Evolutionary conservation across 2,113 vertebrate species (phyloP).

Genomic region (Potamarius usumacintae): DNA sequence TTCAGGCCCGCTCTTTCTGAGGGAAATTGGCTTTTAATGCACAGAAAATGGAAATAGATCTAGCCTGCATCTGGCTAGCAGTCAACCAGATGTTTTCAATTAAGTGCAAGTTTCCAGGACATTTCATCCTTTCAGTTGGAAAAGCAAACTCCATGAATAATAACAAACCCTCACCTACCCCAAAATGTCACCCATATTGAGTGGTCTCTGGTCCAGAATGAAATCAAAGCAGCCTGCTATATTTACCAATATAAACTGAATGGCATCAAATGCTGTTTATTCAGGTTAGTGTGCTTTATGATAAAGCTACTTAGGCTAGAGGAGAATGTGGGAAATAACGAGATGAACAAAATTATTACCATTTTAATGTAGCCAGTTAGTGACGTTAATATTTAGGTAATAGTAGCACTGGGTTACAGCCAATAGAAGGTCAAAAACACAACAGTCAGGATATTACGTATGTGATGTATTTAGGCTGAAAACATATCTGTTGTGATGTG

Average conservation of each 20-base stretch:
- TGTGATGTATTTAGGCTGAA: too few species aligned
- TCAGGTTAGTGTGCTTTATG: neutral
- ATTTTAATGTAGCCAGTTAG: neutral
- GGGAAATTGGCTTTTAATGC: conserved; percentile 67
- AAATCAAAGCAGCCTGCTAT: neutral
- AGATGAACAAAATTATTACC: neutral
- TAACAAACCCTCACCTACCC: conserved; percentile 68
- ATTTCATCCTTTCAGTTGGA: conserved; percentile 68
- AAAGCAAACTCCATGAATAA: conserved; percentile 76
- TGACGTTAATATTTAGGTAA: neutral
- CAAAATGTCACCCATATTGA: conserved; percentile 62
- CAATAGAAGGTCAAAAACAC: neutral
- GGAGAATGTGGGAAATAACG: neutral
- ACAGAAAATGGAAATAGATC: conserved; percentile 70
- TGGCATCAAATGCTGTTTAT: neutral
- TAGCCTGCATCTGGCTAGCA: conserved; percentile 62
- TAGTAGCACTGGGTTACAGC: neutral
- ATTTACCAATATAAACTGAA: neutral
- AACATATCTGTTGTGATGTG: too few species aligned
- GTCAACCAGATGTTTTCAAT: conserved; percentile 69
- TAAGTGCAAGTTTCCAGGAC: conserved; percentile 63
- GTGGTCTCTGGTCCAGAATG: conserved; percentile 48
- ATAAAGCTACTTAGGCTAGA: neutral
- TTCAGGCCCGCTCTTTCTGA: conserved; percentile 50
- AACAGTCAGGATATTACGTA: neutral